Evolutionary conservation across 1,140 invertebrate species (phyloP), one percentile per base, ranked within the genome.

Genomic region (Drusus annulatus): DNA sequence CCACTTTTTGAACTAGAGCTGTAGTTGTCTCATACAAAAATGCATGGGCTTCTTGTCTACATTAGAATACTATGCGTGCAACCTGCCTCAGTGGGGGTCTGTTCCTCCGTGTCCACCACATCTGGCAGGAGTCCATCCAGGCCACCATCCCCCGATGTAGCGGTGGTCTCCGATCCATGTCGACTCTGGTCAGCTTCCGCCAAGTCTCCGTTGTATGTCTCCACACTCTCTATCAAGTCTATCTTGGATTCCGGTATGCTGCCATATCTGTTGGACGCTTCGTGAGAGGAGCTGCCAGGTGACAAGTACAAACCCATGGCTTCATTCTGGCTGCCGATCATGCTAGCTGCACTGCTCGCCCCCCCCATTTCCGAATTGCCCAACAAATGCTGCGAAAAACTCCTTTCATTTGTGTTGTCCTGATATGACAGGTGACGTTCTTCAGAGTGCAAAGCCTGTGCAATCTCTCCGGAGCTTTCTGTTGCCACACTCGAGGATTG

Each of bases 21-120:
- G 52, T 19, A 58, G n/a, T 60, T 60, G 23, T 28, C 21, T 21
- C 8, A 60, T 60, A 60, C 36, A 60, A 21, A 21, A 60, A 15
- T 19, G 2, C 56, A 60, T 16, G 21, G 36, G 36, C 36, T 1
- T 45, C 7, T 36, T 13, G 10, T 45, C 36, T 45, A 13, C 10
- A 45, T 13, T 8, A 1, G 36, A 45, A 45, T 45, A 8, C 36
- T 65, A 19, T 76, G 15, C 28, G 15, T 23, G 52, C 75, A 76
- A 76, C 52, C 45, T 89, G 89, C 89, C 88, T 90, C 89, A 78
- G 89, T 89, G 8, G 89, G 88, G 16, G 89, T 89, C 62, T 88
- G 87, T 83, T 90, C 89, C 36, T 90, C 89, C 16, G 88, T 88
- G 83, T 90, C 89, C 3, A 90, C 89, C 58, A 90, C 88, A 80